Evolutionary conservation across 2,888 invertebrate genomes (phyloP), one percentile per base, ranked within the genome.

Genomic region (Leptarthrus brevirostris): DNA sequence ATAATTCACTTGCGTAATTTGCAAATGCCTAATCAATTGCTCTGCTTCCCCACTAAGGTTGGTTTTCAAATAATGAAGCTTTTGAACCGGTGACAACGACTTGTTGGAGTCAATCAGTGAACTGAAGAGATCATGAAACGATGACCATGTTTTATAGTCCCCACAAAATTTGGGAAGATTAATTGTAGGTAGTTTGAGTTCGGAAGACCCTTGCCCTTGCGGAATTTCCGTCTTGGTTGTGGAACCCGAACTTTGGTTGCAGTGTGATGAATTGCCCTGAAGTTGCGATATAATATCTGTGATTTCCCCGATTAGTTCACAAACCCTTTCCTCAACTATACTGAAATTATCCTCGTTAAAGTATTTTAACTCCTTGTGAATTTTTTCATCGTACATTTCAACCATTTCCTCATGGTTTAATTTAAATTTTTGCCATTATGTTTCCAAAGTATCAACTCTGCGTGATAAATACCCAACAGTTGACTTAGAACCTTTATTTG

Each of bases 1-100:
- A 22, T 54, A 56, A 22, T 56, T 56, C 14, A 14, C 30, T 10
- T 30, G 30, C 1, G 56, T 56, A 14, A 56, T 56, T 56, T 56
- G 26, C 12, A 56, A n/a, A 26, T 56, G 56, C 16, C 34, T 26
- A 6, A 56, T 10, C 3, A 56, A 3, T 30, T 56, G 2, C 34
- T 26, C 56, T 30, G 56, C 56, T 14, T 56, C 30, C 30, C 56
- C 56, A 0, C 30, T 14, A 1, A 30, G 10, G 30, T 14, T 56
- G 6, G n/a, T 14, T 4, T 56, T 56, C n/a, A 56, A 26, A 16
- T 56, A 30, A 30, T 56, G 30, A 4, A 56, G 56, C 16, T 26
- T 56, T 22, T 56, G 56, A 30, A 34, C 56, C 2, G 14, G 1
- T n/a, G 26, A 6, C 22, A 56, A 16, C 6, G 34, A 10, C 2